Base-by-base conservation (phyloP, 2,113 vertebrate genomes). In the Syngnathus floridae region DNA sequence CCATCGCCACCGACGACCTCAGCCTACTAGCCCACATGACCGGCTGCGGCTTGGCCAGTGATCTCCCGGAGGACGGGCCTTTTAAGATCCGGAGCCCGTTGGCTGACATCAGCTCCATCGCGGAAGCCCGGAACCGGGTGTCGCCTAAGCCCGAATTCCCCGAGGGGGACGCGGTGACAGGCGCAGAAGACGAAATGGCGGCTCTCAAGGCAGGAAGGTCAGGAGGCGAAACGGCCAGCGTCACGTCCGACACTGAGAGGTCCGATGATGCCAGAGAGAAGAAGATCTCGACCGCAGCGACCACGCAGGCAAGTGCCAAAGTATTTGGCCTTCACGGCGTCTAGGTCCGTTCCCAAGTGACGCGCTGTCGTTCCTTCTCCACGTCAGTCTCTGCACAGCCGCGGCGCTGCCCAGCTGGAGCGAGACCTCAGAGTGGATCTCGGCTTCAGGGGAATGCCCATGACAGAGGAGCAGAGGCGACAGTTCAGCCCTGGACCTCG, bases 401-500 rank as follows among this genome's bases (percentile, higher is more conserved):
- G 95, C 2, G 88, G 90, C 7, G 80, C 92, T 8, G 90, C 92
- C 57, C 95, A 95, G 56, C 88, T 96, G 75, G 97, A 99, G 82
- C 83, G 96, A 40, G 97, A 99, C 84, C 90, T 99, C 3, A 89
- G 96, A 0, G 97, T 99, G 19, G 97, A 99, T 56, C 84, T 99
- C 71, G 97, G 96, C 19, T 99, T 99, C 80, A 90, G 97, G 48
- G 96, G 96, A n/a, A 97, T 96, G 96, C 97, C 97, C 4, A 99
- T 99, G 97, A 99, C 96, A 0, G 97, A 99, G 72, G 97, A 99
- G 61, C 97, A 99, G 76, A 86, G 97, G 1, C 90, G 97, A 3
- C 97, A 99, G 88, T 99, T 99, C 82, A 99, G 97, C 77, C 97
- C 97, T 0, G 97, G 97, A 13, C 97, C 97, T 0, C 94, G 97